A percentile compares a stretch with the other conserved stretches of the same genome.
Conservation (phyloP, 2,113 vertebrate species). For the Semnornis frantzii region DNA sequence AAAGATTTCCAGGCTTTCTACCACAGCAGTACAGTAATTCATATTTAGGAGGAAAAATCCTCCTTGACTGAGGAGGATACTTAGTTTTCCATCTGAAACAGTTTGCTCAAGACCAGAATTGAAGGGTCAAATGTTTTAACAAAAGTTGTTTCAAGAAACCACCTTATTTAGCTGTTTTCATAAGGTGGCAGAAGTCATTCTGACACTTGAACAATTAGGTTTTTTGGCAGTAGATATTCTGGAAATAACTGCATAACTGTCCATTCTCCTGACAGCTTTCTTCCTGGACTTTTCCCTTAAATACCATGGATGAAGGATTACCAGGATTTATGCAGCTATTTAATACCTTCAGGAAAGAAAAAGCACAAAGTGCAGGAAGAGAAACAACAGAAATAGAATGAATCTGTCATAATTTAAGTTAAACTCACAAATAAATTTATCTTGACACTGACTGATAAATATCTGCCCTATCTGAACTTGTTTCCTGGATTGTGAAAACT, state of each 20-base stretch:
- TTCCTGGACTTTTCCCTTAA: slow-evolving; percentile 30
- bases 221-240: background rate
- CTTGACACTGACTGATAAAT: slow-evolving; percentile 41
- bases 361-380: slow-evolving; percentile 28
- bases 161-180: background rate
- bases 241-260: background rate
- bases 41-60: background rate
- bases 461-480: background rate
- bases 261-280: slow-evolving; percentile 11
- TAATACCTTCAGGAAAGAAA: slow-evolving; percentile 57
- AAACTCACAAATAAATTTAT: background rate
- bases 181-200: background rate
- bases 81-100: background rate
- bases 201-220: background rate
- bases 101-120: background rate
- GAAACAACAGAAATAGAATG: slow-evolving; percentile 11
- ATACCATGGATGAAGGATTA: slow-evolving; percentile 40
- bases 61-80: background rate
- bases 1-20: background rate
- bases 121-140: background rate
- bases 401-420: slow-evolving; percentile 34
- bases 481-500: slow-evolving; percentile 9
- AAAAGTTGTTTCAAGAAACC: background rate
- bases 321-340: slow-evolving; percentile 58
- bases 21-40: background rate